Base-by-base conservation (phyloP, 53 echinoderm and acorn worm genomes). In the Apostichopus leukothele region DNA sequence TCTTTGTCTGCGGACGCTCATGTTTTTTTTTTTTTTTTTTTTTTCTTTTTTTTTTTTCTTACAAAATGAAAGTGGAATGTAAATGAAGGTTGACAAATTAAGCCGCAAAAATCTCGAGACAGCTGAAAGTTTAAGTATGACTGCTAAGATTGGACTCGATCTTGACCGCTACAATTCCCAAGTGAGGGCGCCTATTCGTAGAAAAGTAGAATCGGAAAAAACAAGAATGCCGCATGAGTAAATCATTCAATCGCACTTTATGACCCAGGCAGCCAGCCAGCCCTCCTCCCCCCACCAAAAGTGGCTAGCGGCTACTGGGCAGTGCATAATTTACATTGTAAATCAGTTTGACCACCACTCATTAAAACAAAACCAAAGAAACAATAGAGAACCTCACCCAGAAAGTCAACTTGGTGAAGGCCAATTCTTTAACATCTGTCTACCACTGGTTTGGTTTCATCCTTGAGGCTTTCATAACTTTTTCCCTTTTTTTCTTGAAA, bases 291-390 rank as follows among this genome's bases (percentile, higher is more conserved):
- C 57, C 59, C 81, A 60, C 26, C 25, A 53, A 0, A 81, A 55
- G 39, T 39, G 39, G 52, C 21, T 59, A n/a, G 60, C 81, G 23
- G 81, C 55, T 22, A 77, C 27, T 52, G 77, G 77, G 50, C 50
- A 77, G 77, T 13, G 77, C 81, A 54, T 53, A 81, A 53, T 81
- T 81, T 9, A 81, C 81, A 81, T 81, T 81, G 81, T 81, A 81
- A 81, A 81, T 81, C 81, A 81, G 81, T 81, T 16, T 81, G 81
- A 81, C 81, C 81, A 54, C 81, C 55, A 55, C 81, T 81, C 81
- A 81, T 81, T 81, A 81, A 81, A 81, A 80, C 3, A 81, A 54
- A 81, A 81, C 53, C 20, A 81, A 81, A 55, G 81, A 19, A 81
- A 81, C 6, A 54, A 81, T 18, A 81, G 11, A 19, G 7, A 59